Conservation (phyloP, 2,888 invertebrate genomes). For the Sylvicola cinctus region DNA sequence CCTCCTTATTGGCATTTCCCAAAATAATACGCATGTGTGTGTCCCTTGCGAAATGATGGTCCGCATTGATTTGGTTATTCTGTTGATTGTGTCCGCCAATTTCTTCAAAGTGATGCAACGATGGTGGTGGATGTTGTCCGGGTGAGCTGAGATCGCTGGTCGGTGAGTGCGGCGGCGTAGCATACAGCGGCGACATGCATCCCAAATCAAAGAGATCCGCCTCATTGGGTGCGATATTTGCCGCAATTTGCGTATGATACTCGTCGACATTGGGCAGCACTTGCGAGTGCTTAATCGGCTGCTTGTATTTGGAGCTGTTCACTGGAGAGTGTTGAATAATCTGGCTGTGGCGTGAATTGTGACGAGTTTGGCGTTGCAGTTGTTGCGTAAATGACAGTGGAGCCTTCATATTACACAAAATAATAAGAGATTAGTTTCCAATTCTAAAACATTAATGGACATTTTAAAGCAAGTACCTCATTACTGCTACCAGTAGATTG, state of each 20-base stretch:
- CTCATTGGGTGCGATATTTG: conserved; percentile 16
- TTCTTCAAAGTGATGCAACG: conserved; percentile 21
- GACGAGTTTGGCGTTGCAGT: conserved; percentile 44
- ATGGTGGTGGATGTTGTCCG: conserved; percentile 19
- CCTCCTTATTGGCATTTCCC: conserved; percentile 22
- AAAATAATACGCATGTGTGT: conserved; percentile 82
- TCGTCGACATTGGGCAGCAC: conserved; percentile 24
- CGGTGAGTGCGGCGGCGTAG: conserved; percentile 61
- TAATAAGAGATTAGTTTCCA: background rate
- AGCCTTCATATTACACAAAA: conserved; percentile 18
- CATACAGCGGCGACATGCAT: conserved; percentile 47
- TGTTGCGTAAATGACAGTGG: conserved; percentile 84
- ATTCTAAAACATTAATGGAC: no score
- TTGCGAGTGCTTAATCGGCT: conserved; percentile 21
- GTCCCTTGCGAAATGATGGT: conserved; percentile 70
- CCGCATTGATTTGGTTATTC: conserved; percentile 11
- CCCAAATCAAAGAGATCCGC: conserved; percentile 27
- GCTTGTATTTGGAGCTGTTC: conserved; percentile 18
- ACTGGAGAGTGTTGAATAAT: conserved; percentile 13
- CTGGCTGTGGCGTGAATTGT: conserved; percentile 10
- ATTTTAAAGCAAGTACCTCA: no score
- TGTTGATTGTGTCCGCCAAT: conserved; percentile 13
- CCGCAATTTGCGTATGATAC: conserved; percentile 17
- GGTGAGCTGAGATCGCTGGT: conserved; percentile 38
- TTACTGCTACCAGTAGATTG: conserved; percentile 28